Base-by-base conservation (phyloP, 1,140 invertebrate genomes). In the Heliconius eleuchia region DNA sequence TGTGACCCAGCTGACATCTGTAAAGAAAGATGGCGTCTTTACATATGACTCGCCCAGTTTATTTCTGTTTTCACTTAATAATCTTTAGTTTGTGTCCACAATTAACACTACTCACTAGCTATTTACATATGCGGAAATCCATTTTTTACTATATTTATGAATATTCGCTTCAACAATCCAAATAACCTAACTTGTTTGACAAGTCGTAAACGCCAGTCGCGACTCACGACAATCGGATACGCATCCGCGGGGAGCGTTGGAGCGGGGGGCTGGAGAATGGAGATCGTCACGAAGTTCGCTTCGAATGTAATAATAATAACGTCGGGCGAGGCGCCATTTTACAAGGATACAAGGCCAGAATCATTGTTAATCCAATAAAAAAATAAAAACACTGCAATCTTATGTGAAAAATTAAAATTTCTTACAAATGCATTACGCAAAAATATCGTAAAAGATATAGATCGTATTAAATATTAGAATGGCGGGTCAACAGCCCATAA, bases 1-100 rank as follows among this genome's bases (percentile, higher is more conserved):
- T 98, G 97, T 96, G 97, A 97, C 96, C 97, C 97, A 96, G 97
- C 97, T 96, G 97, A 98, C 97, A 98, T 98, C 97, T 98, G 96
- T 86, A 97, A 97, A 91, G 91, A 94, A 91, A 94, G 89, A 92
- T 91, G 88, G 91, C 92, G 92, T 94, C 94, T 91, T 93, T 93
- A 94, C 92, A 94, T 93, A 93, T 93, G 92, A 93, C 87, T 94
- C 89, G 91, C 86, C 89, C 88, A 89, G 83, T 88, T 89, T 83
- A 85, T 85, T 84, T 83, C 79, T 81, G 81, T 76, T 85, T 86
- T 84, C 74, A 76, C 74, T 83, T 80, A 76, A 80, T 80, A 84
- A 82, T 73, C 73, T 78, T 74, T 73, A 42, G 76, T 83, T 78
- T 80, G 78, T 77, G 77, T 79, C 81, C 81, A 84, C 78, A 73